Evolutionary conservation across 2,797 vertebrate genomes (phyloP), one percentile per base, ranked within the genome.

Genomic region (Allochrocebus solatus): DNA sequence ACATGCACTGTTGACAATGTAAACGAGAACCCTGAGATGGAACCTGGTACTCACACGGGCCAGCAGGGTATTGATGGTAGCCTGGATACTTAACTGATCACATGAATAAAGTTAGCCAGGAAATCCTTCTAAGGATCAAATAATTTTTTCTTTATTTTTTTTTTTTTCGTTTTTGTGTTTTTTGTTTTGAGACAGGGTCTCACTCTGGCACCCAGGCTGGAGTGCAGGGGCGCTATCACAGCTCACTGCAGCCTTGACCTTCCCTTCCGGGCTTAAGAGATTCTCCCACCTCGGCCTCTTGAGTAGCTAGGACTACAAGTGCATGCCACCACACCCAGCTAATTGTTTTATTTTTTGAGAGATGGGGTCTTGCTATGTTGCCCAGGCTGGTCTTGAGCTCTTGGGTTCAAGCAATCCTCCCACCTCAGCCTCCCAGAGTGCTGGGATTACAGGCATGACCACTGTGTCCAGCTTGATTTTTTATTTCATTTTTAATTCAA

Each of bases 401-500:
- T 33, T 67, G 64, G 64, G 33, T 16, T 67, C 33, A 95, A 41
- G 33, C 64, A n/a, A 67, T 67, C 64, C 64, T n/a, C 64, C 30
- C 14, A 67, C 64, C 33, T 67, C 30, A 67, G 64, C 64, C 33
- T 67, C 8, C 64, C 64, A n/a, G 61, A n/a, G 33, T 67, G 33
- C 33, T n/a, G 64, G 64, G 17, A 67, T 67, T 67, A 67, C 33
- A 67, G 64, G 16, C 33, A n/a, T 67, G 16, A n/a, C 8, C 64
- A 67, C 33, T n/a, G 33, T 8, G 6, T 17, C 33, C 64, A n/a
- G 64, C 64, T 67, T 87, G 5, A 70, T 76, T 94, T 93, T 78
- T 89, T 33, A 82, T 95, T 90, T 59, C 81, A 55, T 64, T 94
- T 95, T 88, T 78, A 93, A 82, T 93, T 89, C 59, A 87, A 89